phyloP scores from a whole-genome alignment of 2,888 invertebrate genomes.

The Drosophila mulleri region DNA sequence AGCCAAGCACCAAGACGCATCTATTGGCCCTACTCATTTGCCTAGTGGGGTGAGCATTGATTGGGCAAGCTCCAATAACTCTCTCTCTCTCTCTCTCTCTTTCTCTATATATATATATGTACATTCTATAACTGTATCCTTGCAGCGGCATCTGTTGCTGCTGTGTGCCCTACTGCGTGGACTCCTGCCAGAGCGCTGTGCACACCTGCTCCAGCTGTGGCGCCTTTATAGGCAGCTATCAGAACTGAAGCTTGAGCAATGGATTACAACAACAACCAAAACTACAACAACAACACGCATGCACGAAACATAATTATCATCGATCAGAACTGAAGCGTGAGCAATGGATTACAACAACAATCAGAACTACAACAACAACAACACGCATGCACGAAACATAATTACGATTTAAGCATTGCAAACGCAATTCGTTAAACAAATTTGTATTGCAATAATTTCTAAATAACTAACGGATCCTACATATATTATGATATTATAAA shows the following conservation, averaged over 20 bases:
- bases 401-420: not conserved
- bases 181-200: slow-evolving; percentile 78
- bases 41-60: slow-evolving; percentile 52
- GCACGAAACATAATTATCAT: too few relatives aligned
- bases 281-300: not conserved
- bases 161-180: slow-evolving; percentile 74
- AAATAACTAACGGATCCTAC: not conserved
- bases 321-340: slow-evolving; percentile 54
- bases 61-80: too few relatives aligned
- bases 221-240: slow-evolving; percentile 72
- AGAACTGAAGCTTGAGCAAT: slow-evolving; percentile 42
- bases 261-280: not conserved
- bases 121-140: not conserved
- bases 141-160: slow-evolving; percentile 68
- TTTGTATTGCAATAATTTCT: too few relatives aligned
- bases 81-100: not conserved
- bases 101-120: not conserved
- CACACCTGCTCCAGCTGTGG: slow-evolving; percentile 77
- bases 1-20: slow-evolving; percentile 71
- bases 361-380: not conserved
- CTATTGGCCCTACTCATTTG: slow-evolving; percentile 67
- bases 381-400: not conserved
- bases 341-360: not conserved
- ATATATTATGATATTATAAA: not conserved
- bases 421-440: not conserved